Conservation (phyloP, 2,113 vertebrate genomes). For the Platysteira castanea region DNA sequence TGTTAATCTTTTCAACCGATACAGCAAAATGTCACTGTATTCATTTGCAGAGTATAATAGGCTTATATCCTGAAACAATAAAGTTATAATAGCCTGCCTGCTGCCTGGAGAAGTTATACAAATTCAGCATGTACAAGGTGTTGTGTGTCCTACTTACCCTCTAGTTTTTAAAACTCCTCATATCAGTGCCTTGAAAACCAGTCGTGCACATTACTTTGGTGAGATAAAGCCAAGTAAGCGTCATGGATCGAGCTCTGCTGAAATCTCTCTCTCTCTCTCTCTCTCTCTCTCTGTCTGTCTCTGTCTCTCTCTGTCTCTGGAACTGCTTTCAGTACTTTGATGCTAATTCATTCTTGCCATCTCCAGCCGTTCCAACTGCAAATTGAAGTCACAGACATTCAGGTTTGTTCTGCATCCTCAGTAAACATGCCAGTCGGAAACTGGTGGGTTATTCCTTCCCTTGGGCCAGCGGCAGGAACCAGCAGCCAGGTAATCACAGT, state of each 20-base stretch:
- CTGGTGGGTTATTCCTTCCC: not conserved
- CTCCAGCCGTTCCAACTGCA: not conserved
- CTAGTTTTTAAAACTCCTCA: slow-evolving; percentile 45
- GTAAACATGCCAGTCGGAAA: not conserved
- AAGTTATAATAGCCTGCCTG: slow-evolving; percentile 68
- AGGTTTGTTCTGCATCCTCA: not conserved
- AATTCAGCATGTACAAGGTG: slow-evolving; percentile 32
- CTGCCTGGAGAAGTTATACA: slow-evolving; percentile 46
- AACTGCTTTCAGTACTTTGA: not conserved
- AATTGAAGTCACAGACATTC: not conserved
- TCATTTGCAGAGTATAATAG: slow-evolving; percentile 72
- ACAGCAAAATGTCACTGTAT: slow-evolving; percentile 75
- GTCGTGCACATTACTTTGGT: not conserved
- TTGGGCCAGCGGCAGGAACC: not conserved
- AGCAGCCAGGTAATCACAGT: not conserved
- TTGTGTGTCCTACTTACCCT: slow-evolving; percentile 37
- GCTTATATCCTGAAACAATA: slow-evolving; percentile 76
- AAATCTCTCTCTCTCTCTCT: not conserved
- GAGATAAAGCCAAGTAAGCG: not conserved
- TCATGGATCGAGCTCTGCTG: not conserved
- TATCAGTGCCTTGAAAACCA: not conserved
- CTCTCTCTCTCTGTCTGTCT: not conserved
- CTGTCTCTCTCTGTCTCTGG: not conserved
- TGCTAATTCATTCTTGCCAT: not conserved
- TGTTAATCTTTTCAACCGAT: slow-evolving; percentile 75